These are phyloP conservation scores for Rhopilema esculentum DNA, from an alignment of 30 jellyfish, hydroid and myxozoan genomes.

Conservation along the genomic window DNA sequence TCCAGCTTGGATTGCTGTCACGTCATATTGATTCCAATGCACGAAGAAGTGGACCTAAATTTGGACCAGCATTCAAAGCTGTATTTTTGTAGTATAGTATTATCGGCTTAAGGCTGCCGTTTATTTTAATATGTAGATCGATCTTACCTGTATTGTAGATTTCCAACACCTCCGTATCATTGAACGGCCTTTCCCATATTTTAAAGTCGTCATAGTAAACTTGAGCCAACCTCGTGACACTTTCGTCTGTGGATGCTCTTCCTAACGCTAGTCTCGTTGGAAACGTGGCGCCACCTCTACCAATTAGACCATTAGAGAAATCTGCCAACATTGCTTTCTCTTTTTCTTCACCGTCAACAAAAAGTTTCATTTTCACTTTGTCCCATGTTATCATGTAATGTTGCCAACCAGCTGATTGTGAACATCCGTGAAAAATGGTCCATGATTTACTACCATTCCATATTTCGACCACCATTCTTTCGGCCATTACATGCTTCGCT, in stretches of 20 bases:
- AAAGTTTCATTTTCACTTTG: background rate
- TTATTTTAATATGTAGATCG: background rate
- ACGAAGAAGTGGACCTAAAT: too few relatives aligned
- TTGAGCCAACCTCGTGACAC: background rate
- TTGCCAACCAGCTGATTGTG: slow-evolving; percentile 13
- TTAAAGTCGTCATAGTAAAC: slow-evolving; percentile 51
- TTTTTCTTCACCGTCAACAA: slow-evolving; percentile 7
- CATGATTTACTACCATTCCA: slow-evolving; percentile 35
- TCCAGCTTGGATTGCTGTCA: too few relatives aligned
- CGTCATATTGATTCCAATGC: too few relatives aligned
- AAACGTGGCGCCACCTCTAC: background rate
- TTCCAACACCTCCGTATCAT: slow-evolving; percentile 7
- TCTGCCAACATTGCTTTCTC: background rate
- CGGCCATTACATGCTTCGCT: slow-evolving; percentile 2
- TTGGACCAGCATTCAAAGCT: too few relatives aligned
- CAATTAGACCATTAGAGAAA: background rate
- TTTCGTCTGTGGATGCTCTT: background rate
- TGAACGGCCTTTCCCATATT: slow-evolving; percentile 60
- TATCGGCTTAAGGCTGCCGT: too few relatives aligned
- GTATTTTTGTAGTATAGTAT: too few relatives aligned
- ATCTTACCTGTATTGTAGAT: slow-evolving; percentile 39
- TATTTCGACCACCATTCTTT: background rate
- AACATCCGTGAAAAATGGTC: slow-evolving; percentile 3
- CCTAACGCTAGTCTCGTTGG: slow-evolving; percentile 39
- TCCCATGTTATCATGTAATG: slow-evolving; percentile 55